phyloP scores from a whole-genome alignment of 2,797 vertebrate genomes.

The Atherinosoma microstoma region DNA sequence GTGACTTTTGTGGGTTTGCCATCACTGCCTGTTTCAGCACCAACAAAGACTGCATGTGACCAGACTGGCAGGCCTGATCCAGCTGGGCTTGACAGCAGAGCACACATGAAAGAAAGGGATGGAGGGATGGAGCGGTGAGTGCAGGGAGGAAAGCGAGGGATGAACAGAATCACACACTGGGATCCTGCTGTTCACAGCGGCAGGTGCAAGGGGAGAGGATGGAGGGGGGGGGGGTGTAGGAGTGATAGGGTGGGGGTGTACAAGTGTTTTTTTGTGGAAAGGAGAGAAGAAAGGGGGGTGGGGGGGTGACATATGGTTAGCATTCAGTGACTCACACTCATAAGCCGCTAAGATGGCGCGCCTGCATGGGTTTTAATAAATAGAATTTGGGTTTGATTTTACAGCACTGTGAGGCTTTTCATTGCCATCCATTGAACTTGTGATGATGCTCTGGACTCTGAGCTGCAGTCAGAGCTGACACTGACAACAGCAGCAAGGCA shows the following conservation, averaged over 20 bases:
- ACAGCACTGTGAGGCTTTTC: slow-evolving; percentile 49
- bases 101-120: slow-evolving; percentile 79
- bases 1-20: slow-evolving; percentile 30
- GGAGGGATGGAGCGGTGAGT: slow-evolving; percentile 74
- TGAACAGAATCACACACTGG: slow-evolving; percentile 77
- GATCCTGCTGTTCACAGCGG: slow-evolving; percentile 84
- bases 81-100: slow-evolving; percentile 81
- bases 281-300: slow-evolving; percentile 33
- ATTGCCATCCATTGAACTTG: slow-evolving; percentile 54
- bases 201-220: slow-evolving; percentile 73
- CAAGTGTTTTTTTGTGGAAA: slow-evolving; percentile 48
- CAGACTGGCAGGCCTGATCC: slow-evolving; percentile 73
- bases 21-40: slow-evolving; percentile 55
- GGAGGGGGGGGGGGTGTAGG: slow-evolving; percentile 26
- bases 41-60: slow-evolving; percentile 73
- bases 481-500: slow-evolving; percentile 43
- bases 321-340: slow-evolving; percentile 62
- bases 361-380: slow-evolving; percentile 57
- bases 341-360: slow-evolving; percentile 50
- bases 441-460: slow-evolving; percentile 35
- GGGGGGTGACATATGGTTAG: slow-evolving; percentile 55
- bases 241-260: slow-evolving; percentile 15
- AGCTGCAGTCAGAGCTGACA: slow-evolving; percentile 39
- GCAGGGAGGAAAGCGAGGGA: slow-evolving; percentile 66
- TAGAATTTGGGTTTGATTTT: slow-evolving; percentile 61